A percentile compares a stretch with the other conserved stretches of the same genome.
phyloP scores from a whole-genome alignment of 2,888 invertebrate species.

The Dasypolia templi region DNA sequence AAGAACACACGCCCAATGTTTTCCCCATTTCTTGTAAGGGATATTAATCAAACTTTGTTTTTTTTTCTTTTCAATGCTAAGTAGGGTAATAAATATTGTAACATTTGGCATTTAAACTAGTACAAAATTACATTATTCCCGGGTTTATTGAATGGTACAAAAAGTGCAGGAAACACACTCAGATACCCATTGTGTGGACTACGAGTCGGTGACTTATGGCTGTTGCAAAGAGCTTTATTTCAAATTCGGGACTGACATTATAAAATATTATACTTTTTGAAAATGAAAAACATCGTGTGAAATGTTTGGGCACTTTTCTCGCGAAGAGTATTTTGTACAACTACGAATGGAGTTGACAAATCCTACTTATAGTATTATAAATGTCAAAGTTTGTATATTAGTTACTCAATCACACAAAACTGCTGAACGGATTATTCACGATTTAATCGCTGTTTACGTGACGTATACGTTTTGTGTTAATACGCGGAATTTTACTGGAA shows the following conservation, averaged over 20 bases:
- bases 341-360: slow-evolving; percentile 12
- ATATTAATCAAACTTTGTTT: slow-evolving; percentile 27
- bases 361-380: too few species aligned
- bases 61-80: slow-evolving; percentile 31
- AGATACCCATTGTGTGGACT: slow-evolving; percentile 41
- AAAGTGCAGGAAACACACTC: slow-evolving; percentile 44
- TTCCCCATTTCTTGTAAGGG: neutral
- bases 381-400: too few species aligned
- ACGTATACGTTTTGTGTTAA: too few species aligned
- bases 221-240: slow-evolving; percentile 65
- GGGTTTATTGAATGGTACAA: slow-evolving; percentile 47
- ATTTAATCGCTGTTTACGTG: too few species aligned
- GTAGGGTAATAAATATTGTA: slow-evolving; percentile 61
- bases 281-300: slow-evolving; percentile 7
- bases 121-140: slow-evolving; percentile 21
- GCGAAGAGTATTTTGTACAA: neutral
- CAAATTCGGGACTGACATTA: slow-evolving; percentile 51
- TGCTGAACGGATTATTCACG: too few species aligned
- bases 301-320: slow-evolving; percentile 1
- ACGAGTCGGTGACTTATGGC: slow-evolving; percentile 50
- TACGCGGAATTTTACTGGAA: too few species aligned
- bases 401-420: too few species aligned
- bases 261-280: slow-evolving; percentile 54
- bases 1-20: slow-evolving; percentile 10
- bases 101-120: slow-evolving; percentile 61